phyloP scores from a whole-genome alignment of 2,113 vertebrate species.

The Hyaena hyaena region DNA sequence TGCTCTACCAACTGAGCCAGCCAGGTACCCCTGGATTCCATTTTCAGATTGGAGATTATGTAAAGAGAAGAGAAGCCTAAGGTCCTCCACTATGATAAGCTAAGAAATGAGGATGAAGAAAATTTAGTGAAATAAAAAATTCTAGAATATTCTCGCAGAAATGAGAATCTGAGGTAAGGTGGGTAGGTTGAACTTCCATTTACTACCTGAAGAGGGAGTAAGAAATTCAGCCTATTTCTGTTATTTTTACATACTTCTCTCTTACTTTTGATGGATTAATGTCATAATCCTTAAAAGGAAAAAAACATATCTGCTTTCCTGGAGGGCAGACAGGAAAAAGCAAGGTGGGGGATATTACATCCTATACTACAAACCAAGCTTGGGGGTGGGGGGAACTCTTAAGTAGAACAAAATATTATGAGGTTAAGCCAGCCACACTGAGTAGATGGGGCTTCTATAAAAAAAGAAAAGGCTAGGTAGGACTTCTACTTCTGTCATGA shows the following conservation, averaged over 20 bases:
- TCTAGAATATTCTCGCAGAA: conserved; percentile 16
- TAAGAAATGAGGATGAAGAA: background rate
- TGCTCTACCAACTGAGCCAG: background rate
- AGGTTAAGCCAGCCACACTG: background rate
- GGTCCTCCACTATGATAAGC: background rate
- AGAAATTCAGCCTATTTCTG: background rate
- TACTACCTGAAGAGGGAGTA: background rate
- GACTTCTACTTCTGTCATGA: background rate
- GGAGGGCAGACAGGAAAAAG: background rate
- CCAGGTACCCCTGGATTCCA: background rate
- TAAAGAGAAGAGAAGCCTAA: background rate
- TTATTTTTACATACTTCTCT: background rate
- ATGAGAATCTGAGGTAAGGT: background rate
- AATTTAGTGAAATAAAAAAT: background rate
- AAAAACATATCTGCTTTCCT: background rate
- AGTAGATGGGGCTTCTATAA: background rate
- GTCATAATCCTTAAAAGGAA: background rate
- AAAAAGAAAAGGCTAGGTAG: background rate
- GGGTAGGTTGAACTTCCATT: background rate
- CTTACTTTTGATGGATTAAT: background rate
- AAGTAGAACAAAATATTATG: background rate
- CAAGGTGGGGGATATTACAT: background rate
- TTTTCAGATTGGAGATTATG: background rate
- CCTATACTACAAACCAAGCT: background rate
- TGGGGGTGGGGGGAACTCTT: background rate